These are phyloP conservation scores for Clusia tigrina DNA, from an alignment of 2,888 invertebrate species.

Conservation along the genomic window DNA sequence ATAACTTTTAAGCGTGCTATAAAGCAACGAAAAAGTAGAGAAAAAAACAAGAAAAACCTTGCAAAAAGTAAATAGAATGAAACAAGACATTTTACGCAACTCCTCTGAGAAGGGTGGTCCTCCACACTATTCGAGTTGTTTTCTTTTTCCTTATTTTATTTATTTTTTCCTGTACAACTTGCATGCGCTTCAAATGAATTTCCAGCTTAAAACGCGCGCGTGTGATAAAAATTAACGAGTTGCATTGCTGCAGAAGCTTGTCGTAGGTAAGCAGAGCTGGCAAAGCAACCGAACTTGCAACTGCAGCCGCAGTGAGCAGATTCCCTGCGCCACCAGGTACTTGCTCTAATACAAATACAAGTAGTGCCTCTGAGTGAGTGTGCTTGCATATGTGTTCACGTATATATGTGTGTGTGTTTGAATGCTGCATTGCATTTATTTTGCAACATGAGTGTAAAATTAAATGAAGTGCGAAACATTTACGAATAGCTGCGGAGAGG, in stretches of 20 bases:
- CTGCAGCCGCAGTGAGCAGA: too few relatives aligned
- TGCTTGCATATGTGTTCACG: background rate
- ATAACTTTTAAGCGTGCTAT: background rate
- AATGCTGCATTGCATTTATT: background rate
- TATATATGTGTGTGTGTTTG: background rate
- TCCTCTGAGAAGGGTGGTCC: background rate
- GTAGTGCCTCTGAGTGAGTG: background rate
- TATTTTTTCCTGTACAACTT: too few relatives aligned
- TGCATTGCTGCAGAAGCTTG: background rate
- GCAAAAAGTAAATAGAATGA: background rate
- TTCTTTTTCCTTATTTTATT: too few relatives aligned
- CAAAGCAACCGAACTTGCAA: background rate
- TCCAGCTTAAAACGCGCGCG: background rate
- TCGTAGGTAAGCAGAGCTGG: background rate
- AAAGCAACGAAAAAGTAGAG: background rate
- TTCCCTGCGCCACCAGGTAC: too few relatives aligned
- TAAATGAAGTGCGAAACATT: constrained; percentile 56
- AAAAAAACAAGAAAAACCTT: background rate
- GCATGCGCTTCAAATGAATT: background rate
- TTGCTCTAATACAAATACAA: too few relatives aligned
- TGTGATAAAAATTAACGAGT: constrained; percentile 4
- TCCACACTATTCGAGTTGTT: too few relatives aligned
- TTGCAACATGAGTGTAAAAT: constrained; percentile 38
- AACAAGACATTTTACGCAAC: background rate
- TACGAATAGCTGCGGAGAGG: constrained; percentile 51